Percentiles rank a stretch among this genome's conserved stretches.
Evolutionary conservation across 1,140 invertebrate genomes (phyloP).

Genomic region (Nasonia longicornis): DNA sequence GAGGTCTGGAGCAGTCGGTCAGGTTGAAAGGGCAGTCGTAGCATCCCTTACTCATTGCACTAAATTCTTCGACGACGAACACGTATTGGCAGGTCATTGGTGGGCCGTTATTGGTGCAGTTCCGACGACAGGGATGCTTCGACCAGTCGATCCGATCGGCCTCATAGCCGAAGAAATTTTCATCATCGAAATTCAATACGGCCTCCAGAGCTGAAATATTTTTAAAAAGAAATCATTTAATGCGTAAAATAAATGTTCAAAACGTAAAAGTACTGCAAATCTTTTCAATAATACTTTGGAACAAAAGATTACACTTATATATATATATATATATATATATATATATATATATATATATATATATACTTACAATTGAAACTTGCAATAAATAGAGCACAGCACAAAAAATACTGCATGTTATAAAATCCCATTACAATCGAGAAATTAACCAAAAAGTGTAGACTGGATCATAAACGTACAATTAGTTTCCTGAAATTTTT

Average conservation of each 20-base stretch:
- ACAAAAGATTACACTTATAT: too few relatives aligned
- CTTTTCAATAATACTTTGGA: too few relatives aligned
- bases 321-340: too few relatives aligned
- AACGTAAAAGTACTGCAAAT: too few relatives aligned
- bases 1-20: slow-evolving; percentile 80
- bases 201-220: neutral
- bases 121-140: slow-evolving; percentile 69
- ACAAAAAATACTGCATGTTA: neutral
- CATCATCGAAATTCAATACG: neutral
- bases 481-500: neutral
- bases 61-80: slow-evolving; percentile 82
- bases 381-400: too few relatives aligned
- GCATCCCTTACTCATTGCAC: slow-evolving; percentile 89
- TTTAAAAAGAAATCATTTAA: neutral
- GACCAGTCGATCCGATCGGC: neutral
- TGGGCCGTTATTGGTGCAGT: slow-evolving; percentile 67
- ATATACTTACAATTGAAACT: neutral
- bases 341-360: too few relatives aligned
- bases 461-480: neutral
- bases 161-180: neutral
- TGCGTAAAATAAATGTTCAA: too few relatives aligned
- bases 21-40: slow-evolving; percentile 82
- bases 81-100: slow-evolving; percentile 78
- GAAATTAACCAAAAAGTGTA: neutral
- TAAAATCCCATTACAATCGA: neutral